Evolutionary conservation across 2,113 vertebrate species (phyloP).

Genomic region (Myocastor coypus): DNA sequence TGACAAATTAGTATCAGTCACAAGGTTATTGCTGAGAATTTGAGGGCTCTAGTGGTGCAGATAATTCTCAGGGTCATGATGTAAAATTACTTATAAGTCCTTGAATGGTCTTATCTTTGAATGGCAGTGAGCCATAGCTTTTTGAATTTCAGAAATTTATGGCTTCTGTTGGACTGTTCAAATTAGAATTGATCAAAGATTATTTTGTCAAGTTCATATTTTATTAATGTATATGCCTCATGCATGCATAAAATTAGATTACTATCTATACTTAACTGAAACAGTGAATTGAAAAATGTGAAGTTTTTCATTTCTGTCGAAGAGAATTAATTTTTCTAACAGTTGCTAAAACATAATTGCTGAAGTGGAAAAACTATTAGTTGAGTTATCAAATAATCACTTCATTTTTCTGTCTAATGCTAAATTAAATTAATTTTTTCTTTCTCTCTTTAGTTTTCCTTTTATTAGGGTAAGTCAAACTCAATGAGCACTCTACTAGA

Average conservation of each 20-base stretch:
- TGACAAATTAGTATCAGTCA: constrained; percentile 44
- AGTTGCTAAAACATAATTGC: constrained; percentile 20
- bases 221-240: not conserved
- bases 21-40: constrained; percentile 35
- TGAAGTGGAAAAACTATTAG: constrained; percentile 2
- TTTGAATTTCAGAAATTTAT: constrained; percentile 42
- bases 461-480: constrained; percentile 2
- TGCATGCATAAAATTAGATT: not conserved
- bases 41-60: not conserved
- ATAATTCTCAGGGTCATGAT: not conserved
- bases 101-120: constrained; percentile 52
- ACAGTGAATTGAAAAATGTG: constrained; percentile 13
- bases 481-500: not conserved
- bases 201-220: not conserved
- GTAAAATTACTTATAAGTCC: not conserved
- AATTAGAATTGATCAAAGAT: not conserved
- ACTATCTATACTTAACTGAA: not conserved
- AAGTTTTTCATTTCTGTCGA: constrained; percentile 50
- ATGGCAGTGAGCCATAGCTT: constrained; percentile 37
- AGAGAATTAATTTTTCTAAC: not conserved
- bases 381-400: not conserved
- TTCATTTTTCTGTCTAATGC: not conserved
- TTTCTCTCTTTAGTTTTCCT: constrained; percentile 22
- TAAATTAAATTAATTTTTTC: not conserved
- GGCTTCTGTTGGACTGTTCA: not conserved